Conservation (phyloP, 2,113 vertebrate species). For the Labrus mixtus region DNA sequence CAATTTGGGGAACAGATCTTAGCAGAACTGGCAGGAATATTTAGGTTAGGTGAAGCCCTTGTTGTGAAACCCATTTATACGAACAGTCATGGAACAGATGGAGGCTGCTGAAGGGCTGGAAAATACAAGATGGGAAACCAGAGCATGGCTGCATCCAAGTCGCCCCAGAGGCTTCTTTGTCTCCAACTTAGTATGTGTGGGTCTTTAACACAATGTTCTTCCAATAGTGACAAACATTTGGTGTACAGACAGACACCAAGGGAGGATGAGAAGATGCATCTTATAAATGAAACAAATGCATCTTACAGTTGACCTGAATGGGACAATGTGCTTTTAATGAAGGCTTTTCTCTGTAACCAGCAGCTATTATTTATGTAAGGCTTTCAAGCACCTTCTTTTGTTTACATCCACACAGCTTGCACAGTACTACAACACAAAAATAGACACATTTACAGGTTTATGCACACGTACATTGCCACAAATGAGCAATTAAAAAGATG, state of each 20-base stretch:
- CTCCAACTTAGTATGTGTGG: not conserved
- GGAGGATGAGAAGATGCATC: not conserved
- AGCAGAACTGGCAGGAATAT: constrained; percentile 7
- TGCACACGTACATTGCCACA: constrained; percentile 30
- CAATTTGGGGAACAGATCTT: not conserved
- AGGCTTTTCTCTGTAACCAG: constrained; percentile 57
- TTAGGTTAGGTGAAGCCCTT: constrained; percentile 52
- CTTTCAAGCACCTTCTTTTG: constrained; percentile 72
- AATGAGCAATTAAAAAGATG: constrained; percentile 45
- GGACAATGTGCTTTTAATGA: constrained; percentile 44
- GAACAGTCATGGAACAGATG: constrained; percentile 41
- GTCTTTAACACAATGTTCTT: constrained; percentile 5
- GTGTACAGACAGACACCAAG: not conserved
- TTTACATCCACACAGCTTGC: constrained; percentile 38
- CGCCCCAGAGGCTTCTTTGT: constrained; percentile 13
- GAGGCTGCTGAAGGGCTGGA: constrained; percentile 35
- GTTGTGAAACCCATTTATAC: not conserved
- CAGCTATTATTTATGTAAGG: constrained; percentile 78
- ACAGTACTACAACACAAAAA: constrained; percentile 50
- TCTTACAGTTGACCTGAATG: constrained; percentile 17
- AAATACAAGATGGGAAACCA: constrained; percentile 12
- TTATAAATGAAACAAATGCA: not conserved
- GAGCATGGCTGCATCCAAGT: not conserved
- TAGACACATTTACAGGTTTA: constrained; percentile 49
- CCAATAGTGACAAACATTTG: not conserved